phyloP scores from a whole-genome alignment of 2,888 invertebrate genomes.

The Scaptomyza caliginosa region DNA sequence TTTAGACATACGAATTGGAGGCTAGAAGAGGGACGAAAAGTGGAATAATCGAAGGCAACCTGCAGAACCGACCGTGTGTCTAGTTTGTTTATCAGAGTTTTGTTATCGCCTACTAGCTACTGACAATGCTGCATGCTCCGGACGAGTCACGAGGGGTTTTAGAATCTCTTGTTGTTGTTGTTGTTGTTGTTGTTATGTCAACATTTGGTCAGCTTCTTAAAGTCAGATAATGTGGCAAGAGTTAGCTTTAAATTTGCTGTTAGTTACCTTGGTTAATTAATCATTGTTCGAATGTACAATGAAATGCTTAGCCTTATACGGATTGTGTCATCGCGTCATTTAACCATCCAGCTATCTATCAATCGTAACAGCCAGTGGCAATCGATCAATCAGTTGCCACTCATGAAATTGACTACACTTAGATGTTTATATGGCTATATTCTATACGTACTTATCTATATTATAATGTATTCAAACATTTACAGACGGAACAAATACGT shows the following conservation, averaged over 20 bases:
- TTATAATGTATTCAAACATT: slow-evolving; percentile 16
- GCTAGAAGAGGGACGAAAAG: not conserved
- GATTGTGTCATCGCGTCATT: slow-evolving; percentile 1
- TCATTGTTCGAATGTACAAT: slow-evolving; percentile 11
- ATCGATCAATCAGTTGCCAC: slow-evolving; percentile 50
- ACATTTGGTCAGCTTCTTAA: slow-evolving; percentile 17
- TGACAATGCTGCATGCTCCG: slow-evolving; percentile 43
- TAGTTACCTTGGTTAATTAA: slow-evolving; percentile 16
- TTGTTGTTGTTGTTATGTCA: slow-evolving; percentile 17
- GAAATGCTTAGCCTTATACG: slow-evolving; percentile 21
- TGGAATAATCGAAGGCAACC: not conserved
- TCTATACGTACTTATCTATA: not conserved
- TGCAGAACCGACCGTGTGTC: slow-evolving; percentile 39
- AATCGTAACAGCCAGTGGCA: slow-evolving; percentile 37
- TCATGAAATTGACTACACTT: slow-evolving; percentile 30
- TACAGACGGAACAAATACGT: slow-evolving; percentile 96
- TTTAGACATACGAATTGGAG: too few species aligned
- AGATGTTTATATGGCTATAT: not conserved
- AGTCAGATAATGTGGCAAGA: slow-evolving; percentile 13
- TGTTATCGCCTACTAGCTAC: slow-evolving; percentile 12
- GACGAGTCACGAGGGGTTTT: slow-evolving; percentile 21
- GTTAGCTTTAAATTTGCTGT: slow-evolving; percentile 18
- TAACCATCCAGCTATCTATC: slow-evolving; percentile 32
- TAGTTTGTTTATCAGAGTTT: slow-evolving; percentile 39
- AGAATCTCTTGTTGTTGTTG: slow-evolving; percentile 16